Evolutionary conservation across 2,113 vertebrate genomes (phyloP).

Genomic region (Petrocephalus microphthalmus): DNA sequence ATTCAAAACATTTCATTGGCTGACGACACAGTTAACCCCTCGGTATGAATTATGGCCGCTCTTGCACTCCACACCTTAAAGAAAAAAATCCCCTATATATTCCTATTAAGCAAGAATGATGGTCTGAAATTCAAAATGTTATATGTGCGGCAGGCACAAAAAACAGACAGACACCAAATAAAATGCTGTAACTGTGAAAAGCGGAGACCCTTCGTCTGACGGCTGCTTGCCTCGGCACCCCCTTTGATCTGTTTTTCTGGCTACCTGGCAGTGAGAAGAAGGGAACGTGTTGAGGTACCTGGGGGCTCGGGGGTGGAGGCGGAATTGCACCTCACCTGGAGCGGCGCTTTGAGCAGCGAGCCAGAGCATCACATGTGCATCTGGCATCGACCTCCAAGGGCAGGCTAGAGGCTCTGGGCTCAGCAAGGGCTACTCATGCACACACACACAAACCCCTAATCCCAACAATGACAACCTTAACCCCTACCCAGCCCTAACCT

Average conservation of each 20-base stretch:
- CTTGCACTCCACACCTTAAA: background rate
- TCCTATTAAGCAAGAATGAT: background rate
- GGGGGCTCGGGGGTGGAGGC: background rate
- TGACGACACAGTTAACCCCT: background rate
- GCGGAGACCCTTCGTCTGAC: background rate
- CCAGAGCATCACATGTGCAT: background rate
- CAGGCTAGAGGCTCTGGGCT: background rate
- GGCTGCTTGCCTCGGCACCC: background rate
- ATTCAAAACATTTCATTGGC: background rate
- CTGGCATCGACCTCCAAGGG: background rate
- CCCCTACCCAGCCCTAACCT: too few relatives aligned
- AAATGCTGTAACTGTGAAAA: background rate
- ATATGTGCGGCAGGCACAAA: background rate
- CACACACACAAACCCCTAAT: background rate
- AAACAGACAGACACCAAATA: background rate
- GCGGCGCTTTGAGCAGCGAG: background rate
- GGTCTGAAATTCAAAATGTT: background rate
- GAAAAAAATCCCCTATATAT: background rate
- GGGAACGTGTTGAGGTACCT: background rate
- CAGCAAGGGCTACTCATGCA: background rate
- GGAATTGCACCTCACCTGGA: background rate
- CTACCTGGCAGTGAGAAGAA: slow-evolving; percentile 8
- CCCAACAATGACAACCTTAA: too few relatives aligned
- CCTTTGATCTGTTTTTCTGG: background rate
- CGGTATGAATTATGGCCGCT: background rate